Evolutionary conservation across 2,797 vertebrate genomes (phyloP), one percentile per base, ranked within the genome.

Genomic region (Hyperoplus lanceolatus): DNA sequence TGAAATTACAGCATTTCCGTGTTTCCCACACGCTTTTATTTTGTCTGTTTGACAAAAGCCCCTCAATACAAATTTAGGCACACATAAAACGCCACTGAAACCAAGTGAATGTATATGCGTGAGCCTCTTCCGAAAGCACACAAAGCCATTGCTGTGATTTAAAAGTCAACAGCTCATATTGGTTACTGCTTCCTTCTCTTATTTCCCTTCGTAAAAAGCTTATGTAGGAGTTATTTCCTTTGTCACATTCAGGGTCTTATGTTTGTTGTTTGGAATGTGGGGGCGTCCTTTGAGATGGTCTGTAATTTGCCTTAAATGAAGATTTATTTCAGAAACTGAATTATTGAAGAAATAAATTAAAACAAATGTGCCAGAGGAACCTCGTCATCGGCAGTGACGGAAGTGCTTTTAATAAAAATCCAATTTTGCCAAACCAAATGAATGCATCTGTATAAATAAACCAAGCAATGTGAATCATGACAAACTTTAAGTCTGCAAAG

Each of bases 1-100:
- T 69, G n/a, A 65, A 82, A 50, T 71, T 59, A 70, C 38, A 60
- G 29, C 21, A 51, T 4, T 21, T 51, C 21, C 49, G 8, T 14
- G 54, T 69, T 75, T 70, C 88, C 57, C 58, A 65, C 64, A 49
- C 43, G 12, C 7, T 66, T 67, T 58, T 49, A 72, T 88, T 76
- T 71, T 66, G n/a, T 56, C 42, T 5, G 29, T 14, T 67, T 43
- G 38, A 48, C 73, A 78, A 74, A 81, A 64, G 38, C 60, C 46
- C 36, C 48, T 50, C 6, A 72, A 67, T 45, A 51, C 74, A 1
- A 12, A 53, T 57, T 75, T 18, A 51, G 41, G 38, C 42, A 29
- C 29, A 29, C 62, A 72, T 6, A 15, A 38, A 11, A 29, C 10
- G 53, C 58, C 50, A 69, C 65, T 81, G 68, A 79, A 83, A 62